A percentile compares a stretch with the other conserved stretches of the same genome.
Conservation (phyloP, 2,888 invertebrate species). For the Thecocarcelia acutangulata region DNA sequence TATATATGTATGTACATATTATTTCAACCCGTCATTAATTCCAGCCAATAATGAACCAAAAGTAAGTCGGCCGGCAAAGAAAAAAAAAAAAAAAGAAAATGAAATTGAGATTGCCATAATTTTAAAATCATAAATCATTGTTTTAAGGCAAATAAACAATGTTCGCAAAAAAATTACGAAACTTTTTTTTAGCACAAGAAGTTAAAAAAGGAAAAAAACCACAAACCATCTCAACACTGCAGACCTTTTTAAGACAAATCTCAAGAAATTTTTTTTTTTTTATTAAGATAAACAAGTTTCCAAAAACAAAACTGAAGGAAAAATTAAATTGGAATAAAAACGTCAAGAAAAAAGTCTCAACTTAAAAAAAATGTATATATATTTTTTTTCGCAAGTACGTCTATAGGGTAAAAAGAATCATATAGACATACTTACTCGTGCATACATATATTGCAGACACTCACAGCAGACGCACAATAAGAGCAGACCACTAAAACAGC, state of each 20-base stretch:
- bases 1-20: conserved; percentile 46
- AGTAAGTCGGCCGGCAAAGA: neutral
- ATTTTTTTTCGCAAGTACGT: conserved; percentile 29
- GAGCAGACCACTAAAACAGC: conserved; percentile 35
- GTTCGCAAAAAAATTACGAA: conserved; percentile 41
- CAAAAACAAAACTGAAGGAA: conserved; percentile 46
- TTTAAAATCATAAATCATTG: conserved; percentile 66
- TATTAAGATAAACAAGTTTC: conserved; percentile 50
- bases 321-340: conserved; percentile 56
- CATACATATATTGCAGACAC: neutral
- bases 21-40: conserved; percentile 46
- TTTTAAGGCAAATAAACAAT: conserved; percentile 53
- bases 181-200: conserved; percentile 15
- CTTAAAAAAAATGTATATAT: neutral
- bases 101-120: conserved; percentile 66
- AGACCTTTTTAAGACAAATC: conserved; percentile 33
- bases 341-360: conserved; percentile 23
- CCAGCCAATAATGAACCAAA: conserved; percentile 6
- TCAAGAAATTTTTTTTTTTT: neutral
- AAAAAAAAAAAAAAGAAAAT: conserved; percentile 27
- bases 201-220: too few species aligned
- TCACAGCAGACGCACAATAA: conserved; percentile 20
- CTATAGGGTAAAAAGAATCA: conserved; percentile 29
- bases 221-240: conserved; percentile 3
- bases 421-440: neutral